These are phyloP conservation scores for Menidia beryllina DNA, from an alignment of 2,113 vertebrate species.

Conservation along the genomic window DNA sequence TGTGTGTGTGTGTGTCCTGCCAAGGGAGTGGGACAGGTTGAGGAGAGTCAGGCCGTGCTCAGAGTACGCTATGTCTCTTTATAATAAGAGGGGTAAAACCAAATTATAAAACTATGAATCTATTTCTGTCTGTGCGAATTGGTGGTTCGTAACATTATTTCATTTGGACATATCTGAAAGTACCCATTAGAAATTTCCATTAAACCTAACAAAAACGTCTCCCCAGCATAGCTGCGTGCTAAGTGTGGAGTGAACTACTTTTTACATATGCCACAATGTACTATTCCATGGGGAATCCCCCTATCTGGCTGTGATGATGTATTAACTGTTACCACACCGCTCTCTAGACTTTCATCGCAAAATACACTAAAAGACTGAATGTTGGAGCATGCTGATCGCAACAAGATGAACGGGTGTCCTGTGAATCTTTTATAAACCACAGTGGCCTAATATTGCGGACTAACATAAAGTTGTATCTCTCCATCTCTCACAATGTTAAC, in stretches of 20 bases:
- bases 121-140: slow-evolving; percentile 73
- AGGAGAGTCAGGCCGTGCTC: slow-evolving; percentile 43
- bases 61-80: slow-evolving; percentile 52
- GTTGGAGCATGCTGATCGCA: slow-evolving; percentile 48
- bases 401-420: slow-evolving; percentile 46
- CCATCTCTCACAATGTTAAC: slow-evolving; percentile 72
- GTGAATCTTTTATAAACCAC: slow-evolving; percentile 63
- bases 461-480: slow-evolving; percentile 58
- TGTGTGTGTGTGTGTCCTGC: slow-evolving; percentile 32
- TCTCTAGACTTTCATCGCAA: slow-evolving; percentile 64
- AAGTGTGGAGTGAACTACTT: slow-evolving; percentile 83
- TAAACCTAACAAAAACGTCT: slow-evolving; percentile 77
- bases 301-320: slow-evolving; percentile 71
- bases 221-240: slow-evolving; percentile 76
- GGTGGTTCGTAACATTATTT: slow-evolving; percentile 73
- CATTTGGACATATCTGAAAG: slow-evolving; percentile 77
- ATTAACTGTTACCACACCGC: slow-evolving; percentile 76
- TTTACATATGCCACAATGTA: slow-evolving; percentile 77
- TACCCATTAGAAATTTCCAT: slow-evolving; percentile 80
- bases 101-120: slow-evolving; percentile 72
- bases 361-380: slow-evolving; percentile 59
- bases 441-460: slow-evolving; percentile 49
- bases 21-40: slow-evolving; percentile 35
- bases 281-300: slow-evolving; percentile 73
- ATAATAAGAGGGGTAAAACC: slow-evolving; percentile 44